Evolutionary conservation across 2,797 vertebrate species (phyloP).

Genomic region (Myotis daubentonii): DNA sequence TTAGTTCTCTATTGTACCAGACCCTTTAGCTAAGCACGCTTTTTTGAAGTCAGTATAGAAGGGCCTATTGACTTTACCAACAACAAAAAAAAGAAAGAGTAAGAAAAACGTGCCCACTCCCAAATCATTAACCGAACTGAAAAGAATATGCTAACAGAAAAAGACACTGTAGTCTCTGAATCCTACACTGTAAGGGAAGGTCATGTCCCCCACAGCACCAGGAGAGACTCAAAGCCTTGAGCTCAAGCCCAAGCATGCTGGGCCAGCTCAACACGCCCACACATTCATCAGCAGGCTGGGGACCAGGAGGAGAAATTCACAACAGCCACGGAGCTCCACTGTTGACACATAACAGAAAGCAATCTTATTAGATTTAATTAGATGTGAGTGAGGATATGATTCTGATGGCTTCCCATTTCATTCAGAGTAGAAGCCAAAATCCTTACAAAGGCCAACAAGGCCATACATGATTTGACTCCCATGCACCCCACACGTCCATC

Average conservation of each 20-base stretch:
- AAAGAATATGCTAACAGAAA: constrained; percentile 78
- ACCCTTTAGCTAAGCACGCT: constrained; percentile 70
- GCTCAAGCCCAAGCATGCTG: constrained; percentile 69
- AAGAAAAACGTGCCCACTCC: constrained; percentile 76
- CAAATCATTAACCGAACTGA: constrained; percentile 76
- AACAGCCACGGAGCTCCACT: not conserved
- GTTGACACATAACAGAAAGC: constrained; percentile 11
- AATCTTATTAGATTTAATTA: constrained; percentile 52
- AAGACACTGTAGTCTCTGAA: constrained; percentile 59
- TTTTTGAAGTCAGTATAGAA: constrained; percentile 74
- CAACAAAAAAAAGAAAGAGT: constrained; percentile 61
- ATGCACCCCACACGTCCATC: accelerated
- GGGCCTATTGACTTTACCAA: constrained; percentile 73
- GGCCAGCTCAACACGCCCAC: constrained; percentile 55
- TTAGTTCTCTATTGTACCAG: constrained; percentile 61
- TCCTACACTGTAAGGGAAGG: constrained; percentile 64
- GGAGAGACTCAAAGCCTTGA: constrained; percentile 72
- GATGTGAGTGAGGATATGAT: not conserved
- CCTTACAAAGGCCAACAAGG: constrained; percentile 12
- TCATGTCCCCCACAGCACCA: constrained; percentile 62
- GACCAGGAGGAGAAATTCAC: constrained; percentile 55
- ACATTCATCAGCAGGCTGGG: constrained; percentile 18
- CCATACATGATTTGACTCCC: not conserved
- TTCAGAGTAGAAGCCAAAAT: constrained; percentile 44
- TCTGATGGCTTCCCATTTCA: not conserved